Conservation (phyloP, 2,113 vertebrate species). For the Pterocles gutturalis region DNA sequence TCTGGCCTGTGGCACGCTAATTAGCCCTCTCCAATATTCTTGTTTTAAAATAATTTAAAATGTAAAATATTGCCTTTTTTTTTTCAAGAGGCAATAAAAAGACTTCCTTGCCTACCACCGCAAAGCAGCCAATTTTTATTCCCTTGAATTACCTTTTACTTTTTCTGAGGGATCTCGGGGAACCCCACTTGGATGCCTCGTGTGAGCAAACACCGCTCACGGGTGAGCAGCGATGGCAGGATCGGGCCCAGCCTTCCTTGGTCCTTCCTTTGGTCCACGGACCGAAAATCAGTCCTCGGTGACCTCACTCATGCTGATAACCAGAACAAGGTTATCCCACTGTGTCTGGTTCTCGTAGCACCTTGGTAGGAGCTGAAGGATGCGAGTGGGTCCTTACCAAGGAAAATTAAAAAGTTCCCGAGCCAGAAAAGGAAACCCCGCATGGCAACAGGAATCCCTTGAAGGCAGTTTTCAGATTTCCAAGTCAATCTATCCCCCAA, state of each 20-base stretch:
- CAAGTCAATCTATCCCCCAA: neutral
- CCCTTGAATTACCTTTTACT: neutral
- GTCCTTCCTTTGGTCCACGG: rapidly evolving
- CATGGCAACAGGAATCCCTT: neutral
- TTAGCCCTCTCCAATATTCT: neutral
- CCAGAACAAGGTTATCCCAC: neutral
- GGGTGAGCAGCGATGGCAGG: neutral
- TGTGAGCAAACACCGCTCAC: neutral
- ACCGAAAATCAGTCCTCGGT: neutral
- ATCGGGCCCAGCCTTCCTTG: neutral
- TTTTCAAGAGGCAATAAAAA: neutral
- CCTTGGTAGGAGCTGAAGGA: neutral
- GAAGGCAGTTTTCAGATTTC: neutral
- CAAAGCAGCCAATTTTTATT: neutral
- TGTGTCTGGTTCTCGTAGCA: rapidly evolving
- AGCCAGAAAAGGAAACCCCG: neutral
- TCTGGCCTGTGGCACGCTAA: neutral
- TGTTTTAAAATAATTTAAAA: neutral
- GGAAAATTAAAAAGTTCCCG: neutral
- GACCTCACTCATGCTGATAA: neutral
- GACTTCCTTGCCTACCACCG: neutral
- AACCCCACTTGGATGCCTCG: neutral
- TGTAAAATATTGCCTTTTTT: neutral
- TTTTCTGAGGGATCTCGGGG: rapidly evolving
- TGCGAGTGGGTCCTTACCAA: neutral